These are phyloP conservation scores for Cephonodes hylas DNA, from an alignment of 2,888 invertebrate genomes.

Conservation along the genomic window DNA sequence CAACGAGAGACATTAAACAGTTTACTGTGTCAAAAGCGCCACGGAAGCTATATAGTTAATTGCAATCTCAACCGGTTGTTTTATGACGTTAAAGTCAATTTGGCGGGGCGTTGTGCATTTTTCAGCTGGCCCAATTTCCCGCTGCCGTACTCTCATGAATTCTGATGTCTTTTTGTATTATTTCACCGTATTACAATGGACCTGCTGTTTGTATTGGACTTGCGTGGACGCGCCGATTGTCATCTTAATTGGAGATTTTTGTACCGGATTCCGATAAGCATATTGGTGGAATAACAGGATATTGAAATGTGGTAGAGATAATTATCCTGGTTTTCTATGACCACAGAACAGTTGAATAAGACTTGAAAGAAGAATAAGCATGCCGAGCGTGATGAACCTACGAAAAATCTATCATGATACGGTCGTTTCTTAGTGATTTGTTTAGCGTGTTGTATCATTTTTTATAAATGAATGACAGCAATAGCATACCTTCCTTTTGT, in stretches of 20 bases:
- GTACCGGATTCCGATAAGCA: too few species aligned
- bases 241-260: background rate
- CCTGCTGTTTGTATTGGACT: background rate
- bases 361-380: too few species aligned
- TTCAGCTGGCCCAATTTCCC: background rate
- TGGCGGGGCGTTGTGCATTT: constrained; percentile 1
- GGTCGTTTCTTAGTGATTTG: too few species aligned
- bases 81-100: constrained; percentile 8
- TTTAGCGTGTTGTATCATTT: too few species aligned
- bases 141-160: background rate
- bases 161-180: background rate
- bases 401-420: too few species aligned
- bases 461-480: too few species aligned
- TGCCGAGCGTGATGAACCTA: too few species aligned
- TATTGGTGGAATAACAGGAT: too few species aligned
- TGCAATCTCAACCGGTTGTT: constrained; percentile 1
- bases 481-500: too few species aligned
- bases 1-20: background rate
- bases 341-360: too few species aligned
- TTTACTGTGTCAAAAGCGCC: background rate
- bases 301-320: too few species aligned
- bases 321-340: too few species aligned
- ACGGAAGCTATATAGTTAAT: background rate
- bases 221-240: background rate
- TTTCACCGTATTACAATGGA: background rate